Conservation (phyloP, 1,140 invertebrate genomes). For the Ostrea edulis region DNA sequence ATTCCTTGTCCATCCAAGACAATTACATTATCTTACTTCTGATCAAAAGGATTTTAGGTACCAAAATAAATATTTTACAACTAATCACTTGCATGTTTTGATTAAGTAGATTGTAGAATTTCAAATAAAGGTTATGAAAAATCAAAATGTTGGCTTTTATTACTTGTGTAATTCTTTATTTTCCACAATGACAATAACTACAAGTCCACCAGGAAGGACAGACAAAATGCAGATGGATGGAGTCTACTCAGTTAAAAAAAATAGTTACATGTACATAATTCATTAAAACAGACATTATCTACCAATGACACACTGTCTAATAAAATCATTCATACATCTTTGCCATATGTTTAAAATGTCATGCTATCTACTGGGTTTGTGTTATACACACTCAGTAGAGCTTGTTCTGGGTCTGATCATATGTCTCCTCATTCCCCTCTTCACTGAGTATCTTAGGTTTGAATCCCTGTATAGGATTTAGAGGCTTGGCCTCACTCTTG, state of each 20-base stretch:
- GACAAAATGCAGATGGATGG: not conserved
- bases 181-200: not conserved
- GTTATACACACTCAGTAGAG: not conserved
- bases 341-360: too few species aligned
- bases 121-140: conserved; percentile 32
- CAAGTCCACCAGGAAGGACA: not conserved
- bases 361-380: too few species aligned
- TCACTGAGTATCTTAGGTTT: not conserved
- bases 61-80: not conserved
- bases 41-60: not conserved
- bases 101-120: not conserved
- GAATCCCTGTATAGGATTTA: not conserved
- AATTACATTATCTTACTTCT: not conserved
- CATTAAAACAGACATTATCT: not conserved
- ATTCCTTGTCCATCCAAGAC: not conserved
- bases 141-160: not conserved
- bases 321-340: not conserved
- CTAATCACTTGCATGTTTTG: not conserved
- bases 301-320: not conserved
- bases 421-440: not conserved
- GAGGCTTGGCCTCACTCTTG: not conserved
- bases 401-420: not conserved
- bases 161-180: not conserved
- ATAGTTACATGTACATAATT: not conserved
- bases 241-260: not conserved